These are phyloP conservation scores for Orchesella cincta DNA, from an alignment of 1,140 invertebrate genomes.

Conservation along the genomic window DNA sequence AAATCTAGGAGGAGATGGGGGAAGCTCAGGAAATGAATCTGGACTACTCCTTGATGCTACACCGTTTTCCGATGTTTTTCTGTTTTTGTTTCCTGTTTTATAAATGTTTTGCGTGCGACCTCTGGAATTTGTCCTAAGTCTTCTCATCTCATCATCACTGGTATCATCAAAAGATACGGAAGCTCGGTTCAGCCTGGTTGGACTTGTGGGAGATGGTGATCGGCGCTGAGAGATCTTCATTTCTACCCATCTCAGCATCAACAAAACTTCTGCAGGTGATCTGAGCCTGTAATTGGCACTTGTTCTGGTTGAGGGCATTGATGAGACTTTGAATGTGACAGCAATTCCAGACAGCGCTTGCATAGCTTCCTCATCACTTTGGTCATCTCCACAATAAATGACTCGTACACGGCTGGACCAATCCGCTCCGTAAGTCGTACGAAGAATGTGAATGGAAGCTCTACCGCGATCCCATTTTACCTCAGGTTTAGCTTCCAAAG, in stretches of 20 bases:
- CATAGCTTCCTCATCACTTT: slow-evolving; percentile 58
- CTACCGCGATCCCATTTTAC: slow-evolving; percentile 58
- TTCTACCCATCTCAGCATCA: slow-evolving; percentile 57
- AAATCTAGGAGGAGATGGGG: slow-evolving; percentile 31
- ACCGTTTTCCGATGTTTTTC: not conserved
- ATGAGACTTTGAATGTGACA: slow-evolving; percentile 52
- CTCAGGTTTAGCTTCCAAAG: slow-evolving; percentile 56
- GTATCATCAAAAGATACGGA: slow-evolving; percentile 46
- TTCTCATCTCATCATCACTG: slow-evolving; percentile 49
- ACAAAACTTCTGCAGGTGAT: slow-evolving; percentile 54
- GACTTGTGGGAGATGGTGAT: slow-evolving; percentile 35
- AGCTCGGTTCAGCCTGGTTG: slow-evolving; percentile 29
- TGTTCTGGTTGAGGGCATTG: slow-evolving; percentile 53
- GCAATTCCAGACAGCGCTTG: slow-evolving; percentile 54
- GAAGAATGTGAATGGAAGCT: slow-evolving; percentile 57
- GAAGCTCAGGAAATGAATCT: slow-evolving; percentile 4
- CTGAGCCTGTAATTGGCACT: slow-evolving; percentile 55
- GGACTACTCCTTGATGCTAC: not conserved
- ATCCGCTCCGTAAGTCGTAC: slow-evolving; percentile 56
- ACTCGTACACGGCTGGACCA: slow-evolving; percentile 56
- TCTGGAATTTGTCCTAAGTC: slow-evolving; percentile 48
- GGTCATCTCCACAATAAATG: slow-evolving; percentile 58
- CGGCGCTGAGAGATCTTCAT: slow-evolving; percentile 49
- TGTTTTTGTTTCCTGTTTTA: slow-evolving; percentile 12
- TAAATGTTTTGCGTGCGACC: slow-evolving; percentile 50